Base-by-base conservation (phyloP, 2,888 invertebrate genomes). In the Mayetiola destructor region DNA sequence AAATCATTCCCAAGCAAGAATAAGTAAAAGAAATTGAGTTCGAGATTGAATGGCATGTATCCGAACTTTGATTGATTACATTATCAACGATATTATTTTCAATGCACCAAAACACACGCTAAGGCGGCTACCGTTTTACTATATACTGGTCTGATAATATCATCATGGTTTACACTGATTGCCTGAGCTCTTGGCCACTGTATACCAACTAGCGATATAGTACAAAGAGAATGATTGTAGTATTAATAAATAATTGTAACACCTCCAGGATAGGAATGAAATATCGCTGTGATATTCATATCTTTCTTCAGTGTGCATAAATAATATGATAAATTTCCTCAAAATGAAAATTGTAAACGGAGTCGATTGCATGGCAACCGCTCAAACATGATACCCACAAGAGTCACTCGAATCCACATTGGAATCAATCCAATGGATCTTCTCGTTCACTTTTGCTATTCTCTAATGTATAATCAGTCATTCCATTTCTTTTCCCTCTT, bases 41-140 rank as follows among this genome's bases (percentile, higher is more conserved):
- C n/a, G n/a, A n/a, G n/a, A n/a, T n/a, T n/a, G n/a, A n/a, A n/a
- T n/a, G n/a, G 37, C n/a, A 27, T 27, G 48, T 48, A n/a, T 16
- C n/a, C 27, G 48, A 48, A 48, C 23, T 27, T 48, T 48, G 48
- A 48, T 48, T 48, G 48, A 48, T 48, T 48, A 48, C 48, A 48
- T 48, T 27, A 48, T 48, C 48, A 48, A 48, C 48, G 48, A 48
- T 48, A 48, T 48, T 48, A 48, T 48, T 48, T 27, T 48, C 48
- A 27, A n/a, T n/a, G 27, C 27, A 16, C 48, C 48, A 27, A 27
- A 48, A 27, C n/a, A 48, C 27, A 48, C 23, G 27, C 48, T 23
- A 27, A 23, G 14, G 27, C 27, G 23, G 48, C 48, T 48, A 48
- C 48, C n/a, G 48, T n/a, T n/a, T n/a, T n/a, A n/a, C n/a, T n/a